Percentiles rank a stretch among this genome's conserved stretches.
Conservation (phyloP, 1,140 invertebrate genomes). For the Ridgeia piscesae region DNA sequence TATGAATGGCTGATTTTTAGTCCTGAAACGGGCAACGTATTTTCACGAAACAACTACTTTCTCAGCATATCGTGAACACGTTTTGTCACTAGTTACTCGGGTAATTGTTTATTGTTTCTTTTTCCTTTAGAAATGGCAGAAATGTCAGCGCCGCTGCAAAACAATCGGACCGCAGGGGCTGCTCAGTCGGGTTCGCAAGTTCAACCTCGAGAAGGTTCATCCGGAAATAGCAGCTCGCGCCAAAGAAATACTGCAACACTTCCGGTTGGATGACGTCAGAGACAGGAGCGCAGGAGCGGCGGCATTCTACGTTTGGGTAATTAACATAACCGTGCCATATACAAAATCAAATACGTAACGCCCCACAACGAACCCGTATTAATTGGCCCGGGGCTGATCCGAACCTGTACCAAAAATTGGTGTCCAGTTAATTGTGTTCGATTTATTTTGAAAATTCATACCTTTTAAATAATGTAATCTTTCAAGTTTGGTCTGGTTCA, state of each 20-base stretch:
- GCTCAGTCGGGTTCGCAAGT: constrained; percentile 46
- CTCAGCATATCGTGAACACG: not conserved
- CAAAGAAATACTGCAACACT: constrained; percentile 38
- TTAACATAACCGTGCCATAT: no score
- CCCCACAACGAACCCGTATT: no score
- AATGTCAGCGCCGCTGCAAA: not conserved
- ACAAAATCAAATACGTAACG: no score
- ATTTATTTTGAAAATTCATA: no score
- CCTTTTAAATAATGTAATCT: no score
- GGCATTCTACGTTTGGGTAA: no score
- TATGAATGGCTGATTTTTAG: not conserved
- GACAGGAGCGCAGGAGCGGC: no score
- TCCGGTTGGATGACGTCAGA: constrained; percentile 43
- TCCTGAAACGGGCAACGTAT: no score
- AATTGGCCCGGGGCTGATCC: no score
- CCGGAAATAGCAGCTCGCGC: constrained; percentile 38
- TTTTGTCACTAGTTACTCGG: not conserved
- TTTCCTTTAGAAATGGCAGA: constrained; percentile 17
- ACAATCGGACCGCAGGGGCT: constrained; percentile 40
- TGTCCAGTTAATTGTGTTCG: no score
- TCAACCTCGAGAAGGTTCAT: constrained; percentile 43
- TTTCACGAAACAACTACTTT: not conserved
- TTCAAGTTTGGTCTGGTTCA: no score
- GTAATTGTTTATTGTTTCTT: not conserved
- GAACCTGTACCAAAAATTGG: no score